Conservation (phyloP, 2,113 vertebrate genomes). For the Ageneiosus marmoratus region DNA sequence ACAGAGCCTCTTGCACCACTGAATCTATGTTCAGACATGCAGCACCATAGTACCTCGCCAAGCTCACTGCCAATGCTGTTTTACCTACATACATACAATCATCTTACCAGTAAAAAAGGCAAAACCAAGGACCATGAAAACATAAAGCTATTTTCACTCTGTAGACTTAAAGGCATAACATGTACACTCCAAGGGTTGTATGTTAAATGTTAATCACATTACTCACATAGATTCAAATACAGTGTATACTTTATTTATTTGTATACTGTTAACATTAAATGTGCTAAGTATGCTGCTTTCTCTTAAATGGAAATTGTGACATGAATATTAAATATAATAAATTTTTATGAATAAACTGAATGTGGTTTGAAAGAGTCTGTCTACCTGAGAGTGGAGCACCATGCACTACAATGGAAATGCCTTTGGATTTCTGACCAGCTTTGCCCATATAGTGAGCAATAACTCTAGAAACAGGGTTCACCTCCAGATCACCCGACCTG, state of each 20-base stretch:
- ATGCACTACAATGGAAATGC: constrained; percentile 80
- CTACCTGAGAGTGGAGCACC: constrained; percentile 81
- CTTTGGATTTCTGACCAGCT: constrained; percentile 64
- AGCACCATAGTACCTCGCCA: constrained; percentile 74
- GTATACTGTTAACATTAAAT: neutral
- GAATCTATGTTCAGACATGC: constrained; percentile 76
- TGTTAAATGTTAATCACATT: neutral
- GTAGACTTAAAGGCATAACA: neutral
- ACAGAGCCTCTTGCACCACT: constrained; percentile 76
- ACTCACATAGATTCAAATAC: neutral
- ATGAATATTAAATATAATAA: neutral
- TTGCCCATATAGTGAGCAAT: constrained; percentile 71
- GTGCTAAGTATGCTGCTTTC: neutral
- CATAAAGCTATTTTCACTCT: neutral
- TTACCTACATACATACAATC: constrained; percentile 70
- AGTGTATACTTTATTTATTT: neutral
- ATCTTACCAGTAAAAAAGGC: neutral
- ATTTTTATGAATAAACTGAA: neutral
- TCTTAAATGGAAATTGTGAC: neutral
- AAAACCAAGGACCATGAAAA: neutral
- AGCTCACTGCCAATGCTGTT: constrained; percentile 58
- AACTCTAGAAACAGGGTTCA: constrained; percentile 73
- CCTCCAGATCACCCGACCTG: constrained; percentile 65
- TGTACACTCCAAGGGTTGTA: neutral
- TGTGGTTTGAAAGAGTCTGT: neutral